Base-by-base conservation (phyloP, 1,140 invertebrate genomes). In the Zaprionus davidi region DNA sequence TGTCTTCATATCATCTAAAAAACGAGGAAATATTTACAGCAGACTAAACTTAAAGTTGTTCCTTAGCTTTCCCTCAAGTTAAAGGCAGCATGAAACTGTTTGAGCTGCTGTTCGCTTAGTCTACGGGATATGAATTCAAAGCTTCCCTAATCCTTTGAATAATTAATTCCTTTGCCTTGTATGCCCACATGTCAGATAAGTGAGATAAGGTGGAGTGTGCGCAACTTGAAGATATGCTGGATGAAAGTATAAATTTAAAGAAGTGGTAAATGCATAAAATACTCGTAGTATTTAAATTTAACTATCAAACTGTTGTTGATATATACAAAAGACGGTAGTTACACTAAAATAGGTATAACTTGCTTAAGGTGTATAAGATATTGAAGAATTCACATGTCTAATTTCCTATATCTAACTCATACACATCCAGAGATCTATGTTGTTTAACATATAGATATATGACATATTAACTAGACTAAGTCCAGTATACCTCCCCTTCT, bases 91-190 rank as follows among this genome's bases (percentile, higher is more conserved):
- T 3, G 22, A 20, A 46, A 11, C 49, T 20, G 7, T 24, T 64
- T 20, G 22, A 46, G n/a, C 17, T 38, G 15, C n/a, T 20, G 31
- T 7, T 34, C n/a, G 1, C n/a, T 17, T 46, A n/a, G 41, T 17
- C 15, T n/a, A 49, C 17, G 53, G 28, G 5, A 46, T 34, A 28
- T 34, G 64, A 66, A 31, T 36, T 71, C 62, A 57, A 26, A 65
- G 69, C 73, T 63, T 58, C 38, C 63, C 24, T 82, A 71, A 49
- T 70, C 67, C 70, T 36, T 68, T 87, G 77, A 84, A 87, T 87
- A 88, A 87, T 87, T 87, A 87, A 87, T 84, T 78, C 64, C 64
- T 67, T 44, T 46, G 41, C 57, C 44, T 64, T 28, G 60, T 63
- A 51, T 34, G 62, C 15, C 38, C 22, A 24, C 57, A 60, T 51